These are phyloP conservation scores for Uromys caudimaculatus DNA, from an alignment of 2,797 vertebrate genomes.

Conservation along the genomic window DNA sequence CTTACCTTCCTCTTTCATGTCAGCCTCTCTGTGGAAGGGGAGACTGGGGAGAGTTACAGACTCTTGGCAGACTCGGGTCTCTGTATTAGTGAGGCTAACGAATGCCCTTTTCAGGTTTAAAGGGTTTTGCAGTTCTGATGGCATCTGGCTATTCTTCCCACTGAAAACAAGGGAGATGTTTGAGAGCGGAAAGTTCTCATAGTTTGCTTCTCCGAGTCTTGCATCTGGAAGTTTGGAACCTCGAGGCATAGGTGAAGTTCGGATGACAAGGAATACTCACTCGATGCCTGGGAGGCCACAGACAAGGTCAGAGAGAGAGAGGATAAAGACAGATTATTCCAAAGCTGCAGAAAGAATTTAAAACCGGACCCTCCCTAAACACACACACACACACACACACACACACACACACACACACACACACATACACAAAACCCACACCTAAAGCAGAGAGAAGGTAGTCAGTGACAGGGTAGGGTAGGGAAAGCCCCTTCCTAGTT, in stretches of 20 bases:
- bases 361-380: too few relatives aligned
- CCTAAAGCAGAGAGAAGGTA: neutral
- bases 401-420: too few relatives aligned
- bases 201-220: neutral
- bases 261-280: too few relatives aligned
- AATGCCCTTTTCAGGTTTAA: slow-evolving; percentile 42
- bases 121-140: slow-evolving; percentile 62
- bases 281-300: neutral
- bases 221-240: neutral
- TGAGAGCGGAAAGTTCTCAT: neutral
- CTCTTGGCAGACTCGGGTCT: neutral
- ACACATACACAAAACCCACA: too few relatives aligned
- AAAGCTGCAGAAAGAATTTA: neutral
- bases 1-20: neutral
- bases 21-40: too few relatives aligned
- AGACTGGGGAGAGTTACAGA: neutral
- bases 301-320: neutral
- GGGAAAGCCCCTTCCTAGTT: neutral
- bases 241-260: neutral
- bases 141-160: slow-evolving; percentile 38
- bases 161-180: neutral
- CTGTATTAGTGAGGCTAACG: slow-evolving; percentile 25
- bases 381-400: too few relatives aligned
- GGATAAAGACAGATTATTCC: neutral
- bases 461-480: fast-evolving